These are phyloP conservation scores for Toxostoma redivivum DNA, from an alignment of 2,113 vertebrate species.

Conservation along the genomic window DNA sequence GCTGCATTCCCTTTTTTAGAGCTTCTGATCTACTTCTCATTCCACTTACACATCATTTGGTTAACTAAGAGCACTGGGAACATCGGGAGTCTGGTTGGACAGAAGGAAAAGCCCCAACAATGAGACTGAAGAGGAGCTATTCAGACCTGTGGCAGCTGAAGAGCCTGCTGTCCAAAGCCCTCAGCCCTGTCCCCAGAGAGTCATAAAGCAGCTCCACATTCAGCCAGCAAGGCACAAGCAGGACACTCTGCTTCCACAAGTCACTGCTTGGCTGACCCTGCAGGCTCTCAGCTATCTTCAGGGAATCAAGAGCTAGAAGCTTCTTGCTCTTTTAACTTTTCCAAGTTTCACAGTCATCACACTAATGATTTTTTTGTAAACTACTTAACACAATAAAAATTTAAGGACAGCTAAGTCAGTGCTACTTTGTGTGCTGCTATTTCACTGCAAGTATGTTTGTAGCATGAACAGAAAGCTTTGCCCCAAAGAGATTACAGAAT, in stretches of 20 bases:
- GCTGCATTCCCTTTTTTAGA: neutral
- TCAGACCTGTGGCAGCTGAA: neutral
- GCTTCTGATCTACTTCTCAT: neutral
- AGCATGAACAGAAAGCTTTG: neutral
- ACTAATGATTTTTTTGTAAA: neutral
- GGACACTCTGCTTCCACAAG: neutral
- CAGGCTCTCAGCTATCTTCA: neutral
- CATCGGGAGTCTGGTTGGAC: neutral
- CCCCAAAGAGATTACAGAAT: neutral
- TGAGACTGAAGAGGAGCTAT: neutral
- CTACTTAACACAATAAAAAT: neutral
- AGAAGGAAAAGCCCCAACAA: neutral
- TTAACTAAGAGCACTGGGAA: neutral
- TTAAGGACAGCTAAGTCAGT: neutral
- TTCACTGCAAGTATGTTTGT: neutral
- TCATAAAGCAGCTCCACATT: neutral
- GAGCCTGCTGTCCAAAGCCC: neutral
- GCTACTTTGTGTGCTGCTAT: neutral
- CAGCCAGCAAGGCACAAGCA: neutral
- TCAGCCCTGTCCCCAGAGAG: neutral
- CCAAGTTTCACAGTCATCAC: neutral
- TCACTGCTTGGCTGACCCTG: slow-evolving; percentile 9
- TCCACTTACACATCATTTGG: neutral
- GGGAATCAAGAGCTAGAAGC: neutral
- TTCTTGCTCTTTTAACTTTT: neutral